phyloP scores from a whole-genome alignment of 2,888 invertebrate genomes.

The Eumacrocentrus americanus region DNA sequence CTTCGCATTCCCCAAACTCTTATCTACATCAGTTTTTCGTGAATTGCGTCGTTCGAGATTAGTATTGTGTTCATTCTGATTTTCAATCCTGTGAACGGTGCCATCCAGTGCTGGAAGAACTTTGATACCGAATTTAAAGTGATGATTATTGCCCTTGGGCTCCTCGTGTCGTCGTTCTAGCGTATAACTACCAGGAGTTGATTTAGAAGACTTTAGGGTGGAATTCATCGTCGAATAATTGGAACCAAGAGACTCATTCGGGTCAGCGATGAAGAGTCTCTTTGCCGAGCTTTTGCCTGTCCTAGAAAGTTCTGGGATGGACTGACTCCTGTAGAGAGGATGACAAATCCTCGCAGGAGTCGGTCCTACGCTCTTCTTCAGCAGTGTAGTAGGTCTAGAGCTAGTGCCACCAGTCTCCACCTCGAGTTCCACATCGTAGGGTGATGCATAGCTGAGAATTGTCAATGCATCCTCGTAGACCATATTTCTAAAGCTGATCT shows the following conservation, averaged over 20 bases:
- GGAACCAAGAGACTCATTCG: slow-evolving; percentile 59
- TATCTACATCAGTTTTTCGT: slow-evolving; percentile 47
- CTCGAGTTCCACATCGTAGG: slow-evolving; percentile 84
- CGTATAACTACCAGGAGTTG: slow-evolving; percentile 48
- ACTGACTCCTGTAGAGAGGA: slow-evolving; percentile 79
- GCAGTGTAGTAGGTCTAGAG: slow-evolving; percentile 59
- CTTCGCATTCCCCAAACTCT: slow-evolving; percentile 17
- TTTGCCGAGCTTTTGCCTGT: slow-evolving; percentile 60
- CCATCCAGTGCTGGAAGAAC: slow-evolving; percentile 64
- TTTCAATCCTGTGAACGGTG: slow-evolving; percentile 56
- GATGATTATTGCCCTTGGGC: slow-evolving; percentile 61
- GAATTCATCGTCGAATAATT: slow-evolving; percentile 61
- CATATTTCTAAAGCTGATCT: slow-evolving; percentile 86
- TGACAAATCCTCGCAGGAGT: slow-evolving; percentile 68
- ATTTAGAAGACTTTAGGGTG: slow-evolving; percentile 53
- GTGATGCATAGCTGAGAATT: slow-evolving; percentile 88
- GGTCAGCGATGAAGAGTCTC: slow-evolving; percentile 60
- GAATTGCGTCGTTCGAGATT: slow-evolving; percentile 58
- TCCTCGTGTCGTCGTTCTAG: slow-evolving; percentile 60
- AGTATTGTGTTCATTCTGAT: slow-evolving; percentile 59
- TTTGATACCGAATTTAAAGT: slow-evolving; percentile 72
- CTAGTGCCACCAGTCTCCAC: slow-evolving; percentile 66
- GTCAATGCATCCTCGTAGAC: slow-evolving; percentile 90
- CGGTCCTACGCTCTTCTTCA: slow-evolving; percentile 57
- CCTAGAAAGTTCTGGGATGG: slow-evolving; percentile 77